Percentiles rank a stretch among this genome's conserved stretches.
These are phyloP conservation scores for Mimumesa dahlbomi DNA, from an alignment of 2,888 invertebrate genomes.

Conservation along the genomic window DNA sequence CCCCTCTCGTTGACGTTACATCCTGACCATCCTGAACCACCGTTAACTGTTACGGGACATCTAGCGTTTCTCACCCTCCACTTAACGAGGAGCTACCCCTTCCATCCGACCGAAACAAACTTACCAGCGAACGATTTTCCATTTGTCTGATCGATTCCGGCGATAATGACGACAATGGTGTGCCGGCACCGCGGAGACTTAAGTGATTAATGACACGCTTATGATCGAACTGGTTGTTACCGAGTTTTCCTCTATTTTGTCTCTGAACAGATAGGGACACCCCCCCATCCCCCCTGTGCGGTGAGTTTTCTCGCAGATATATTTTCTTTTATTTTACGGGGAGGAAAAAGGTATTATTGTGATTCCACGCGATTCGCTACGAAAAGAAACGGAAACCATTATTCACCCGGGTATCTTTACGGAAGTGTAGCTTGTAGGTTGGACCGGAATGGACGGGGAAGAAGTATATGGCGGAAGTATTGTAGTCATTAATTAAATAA, in stretches of 20 bases:
- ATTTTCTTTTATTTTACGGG: slow-evolving; percentile 47
- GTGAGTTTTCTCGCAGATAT: not conserved
- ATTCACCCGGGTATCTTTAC: slow-evolving; percentile 48
- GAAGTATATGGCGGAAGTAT: slow-evolving; percentile 7
- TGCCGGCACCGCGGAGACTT: slow-evolving; percentile 17
- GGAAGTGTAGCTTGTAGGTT: slow-evolving; percentile 37
- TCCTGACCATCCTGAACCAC: slow-evolving; percentile 55
- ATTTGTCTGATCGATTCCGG: slow-evolving; percentile 56
- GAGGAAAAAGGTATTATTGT: slow-evolving; percentile 36
- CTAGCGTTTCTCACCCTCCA: slow-evolving; percentile 55
- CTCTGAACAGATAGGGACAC: not conserved
- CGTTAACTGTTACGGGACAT: slow-evolving; percentile 64
- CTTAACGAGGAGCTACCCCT: slow-evolving; percentile 24
- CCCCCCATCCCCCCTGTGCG: not conserved
- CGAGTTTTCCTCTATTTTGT: too few relatives aligned
- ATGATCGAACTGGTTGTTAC: slow-evolving; percentile 31
- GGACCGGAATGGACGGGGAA: slow-evolving; percentile 9
- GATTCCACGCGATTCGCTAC: slow-evolving; percentile 38
- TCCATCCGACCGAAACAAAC: slow-evolving; percentile 44
- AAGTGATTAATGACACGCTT: slow-evolving; percentile 52
- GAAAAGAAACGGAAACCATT: slow-evolving; percentile 48
- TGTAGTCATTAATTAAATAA: slow-evolving; percentile 34
- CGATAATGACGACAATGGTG: slow-evolving; percentile 50
- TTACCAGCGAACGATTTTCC: slow-evolving; percentile 45
- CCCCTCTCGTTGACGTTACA: slow-evolving; percentile 51